Evolutionary conservation across 37 sponge, comb jelly and placozoan genomes (phyloP), one percentile per base, ranked within the genome.

Genomic region (Cliona cf. orientalis): DNA sequence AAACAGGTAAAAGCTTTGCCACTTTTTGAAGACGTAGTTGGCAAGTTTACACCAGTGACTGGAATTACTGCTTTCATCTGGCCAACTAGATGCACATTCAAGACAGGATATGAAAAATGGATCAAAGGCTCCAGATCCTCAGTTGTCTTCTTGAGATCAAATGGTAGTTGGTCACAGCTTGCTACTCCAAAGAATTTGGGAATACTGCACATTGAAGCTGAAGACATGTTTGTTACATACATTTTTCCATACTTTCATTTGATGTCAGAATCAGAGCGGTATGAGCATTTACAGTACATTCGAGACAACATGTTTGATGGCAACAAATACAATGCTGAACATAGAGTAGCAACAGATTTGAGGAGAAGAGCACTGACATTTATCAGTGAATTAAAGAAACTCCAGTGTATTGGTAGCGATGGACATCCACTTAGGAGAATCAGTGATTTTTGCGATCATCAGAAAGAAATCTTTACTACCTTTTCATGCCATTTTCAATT

Each of bases 281-380:
- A 61, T 46, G 0, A 59, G 23, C 89, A 88, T 42, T 36, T 88
- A 32, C 40, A 70, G 55, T 63, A 82, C 57, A 88, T 88, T 40
- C 66, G 71, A 59, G 75, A 88, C 71, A 0, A 57, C 12, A 23
- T 87, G 0, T 81, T 72, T 21, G n/a, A 43, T 21, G 42, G 11
- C 23, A 12, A 7, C 17, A 14, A 19, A 53, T 14, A 26, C 25
- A 17, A n/a, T n/a, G n/a, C n/a, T n/a, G n/a, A n/a, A n/a, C n/a
- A n/a, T n/a, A n/a, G n/a, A n/a, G n/a, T n/a, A n/a, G n/a, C n/a
- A n/a, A n/a, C n/a, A n/a, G n/a, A n/a, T n/a, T n/a, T n/a, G n/a
- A n/a, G n/a, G n/a, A n/a, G n/a, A n/a, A n/a, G n/a, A n/a, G n/a
- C n/a, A n/a, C 35, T 44, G 14, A 70, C 1, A 5, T 85, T 85